Evolutionary conservation across 2,888 invertebrate genomes (phyloP), one percentile per base, ranked within the genome.

Genomic region (Trilocha varians): DNA sequence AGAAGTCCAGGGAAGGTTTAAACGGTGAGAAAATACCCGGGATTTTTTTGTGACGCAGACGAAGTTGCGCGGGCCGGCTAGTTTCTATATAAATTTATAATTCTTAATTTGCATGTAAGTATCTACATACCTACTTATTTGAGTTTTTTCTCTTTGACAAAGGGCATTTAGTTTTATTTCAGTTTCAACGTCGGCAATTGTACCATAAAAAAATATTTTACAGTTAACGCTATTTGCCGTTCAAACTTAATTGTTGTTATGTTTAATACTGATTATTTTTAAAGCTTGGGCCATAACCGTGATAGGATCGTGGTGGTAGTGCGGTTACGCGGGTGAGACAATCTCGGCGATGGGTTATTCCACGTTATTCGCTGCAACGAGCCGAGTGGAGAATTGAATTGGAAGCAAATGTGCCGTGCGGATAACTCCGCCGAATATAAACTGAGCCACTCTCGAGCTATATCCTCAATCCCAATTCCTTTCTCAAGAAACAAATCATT

Each of bases 341-440:
- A 80, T 80, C 75, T 72, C 70, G 54, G 58, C 69, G 69, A 82
- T 78, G 78, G 79, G 77, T 82, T 76, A 78, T 78, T 82, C 80
- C 78, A 78, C 78, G 77, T 82, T 76, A 78, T 78, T 82, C 80
- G 70, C 61, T 77, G 77, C 77, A 75, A 75, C 75, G 79, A 80
- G 70, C 72, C 78, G 76, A 71, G 71, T 59, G 69, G 64, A 75
- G 78, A 78, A 80, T 82, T 79, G 78, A 82, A 82, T 83, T 80
- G 78, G 72, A 77, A 79, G 74, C 72, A 83, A 83, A 82, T 79
- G 78, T 78, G 68, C 77, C 80, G 74, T 75, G 68, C 69, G 65
- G 64, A 73, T 65, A 72, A 69, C 68, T 65, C 65, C 75, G 64
- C 63, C 73, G 76, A 73, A 78, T 76, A 76, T 78, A 79, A 77